Evolutionary conservation across 1,140 invertebrate genomes (phyloP).

Genomic region (Hestina assimilis): DNA sequence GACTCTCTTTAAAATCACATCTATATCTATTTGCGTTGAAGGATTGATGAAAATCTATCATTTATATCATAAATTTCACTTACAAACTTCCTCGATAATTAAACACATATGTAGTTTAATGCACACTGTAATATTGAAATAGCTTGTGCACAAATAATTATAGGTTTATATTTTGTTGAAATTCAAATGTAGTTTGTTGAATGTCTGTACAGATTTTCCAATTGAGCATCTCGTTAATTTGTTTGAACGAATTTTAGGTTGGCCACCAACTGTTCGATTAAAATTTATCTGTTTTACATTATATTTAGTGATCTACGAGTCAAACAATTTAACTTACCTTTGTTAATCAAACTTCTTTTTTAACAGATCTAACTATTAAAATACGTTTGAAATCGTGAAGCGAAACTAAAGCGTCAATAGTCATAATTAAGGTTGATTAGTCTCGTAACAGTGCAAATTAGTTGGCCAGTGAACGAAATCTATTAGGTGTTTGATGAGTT

Average conservation of each 20-base stretch:
- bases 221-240: conserved; percentile 51
- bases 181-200: background rate
- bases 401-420: conserved; percentile 53
- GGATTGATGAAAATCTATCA: background rate
- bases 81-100: background rate
- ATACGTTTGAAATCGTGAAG: conserved; percentile 47
- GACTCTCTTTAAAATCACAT: background rate
- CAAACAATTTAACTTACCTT: no score
- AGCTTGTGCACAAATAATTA: no score
- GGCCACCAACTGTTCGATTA: conserved; percentile 53
- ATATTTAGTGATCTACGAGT: conserved; percentile 8
- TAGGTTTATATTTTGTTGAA: no score
- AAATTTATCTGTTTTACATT: conserved; percentile 49
- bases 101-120: background rate
- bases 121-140: background rate
- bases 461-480: conserved; percentile 4
- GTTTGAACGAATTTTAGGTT: conserved; percentile 55
- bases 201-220: conserved; percentile 3
- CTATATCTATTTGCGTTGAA: background rate
- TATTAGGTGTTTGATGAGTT: background rate
- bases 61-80: conserved; percentile 3
- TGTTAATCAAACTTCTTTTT: no score
- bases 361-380: background rate
- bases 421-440: conserved; percentile 65
- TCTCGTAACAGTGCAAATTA: conserved; percentile 35